Base-by-base conservation (phyloP, 2,888 invertebrate genomes). In the Sussaba pulchella region DNA sequence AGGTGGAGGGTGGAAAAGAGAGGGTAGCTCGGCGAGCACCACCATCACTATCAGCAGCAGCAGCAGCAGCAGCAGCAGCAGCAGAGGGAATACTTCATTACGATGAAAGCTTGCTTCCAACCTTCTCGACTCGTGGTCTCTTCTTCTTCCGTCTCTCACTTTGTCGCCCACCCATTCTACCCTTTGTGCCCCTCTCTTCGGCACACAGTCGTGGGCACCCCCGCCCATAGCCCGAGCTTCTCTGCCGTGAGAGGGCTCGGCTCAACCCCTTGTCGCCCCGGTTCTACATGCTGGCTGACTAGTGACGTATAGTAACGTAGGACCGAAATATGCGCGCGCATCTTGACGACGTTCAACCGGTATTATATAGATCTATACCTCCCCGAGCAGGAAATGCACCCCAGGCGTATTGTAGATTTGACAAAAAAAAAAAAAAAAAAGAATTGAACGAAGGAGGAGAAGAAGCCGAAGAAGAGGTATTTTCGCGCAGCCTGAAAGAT, bases 41-140 rank as follows among this genome's bases (percentile, higher is more conserved):
- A 12, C 17, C 4, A 50, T 12, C 43, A 43, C 39, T 19, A 63
- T 36, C 47, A 66, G 47, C 69, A 73, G 54, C 57, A 54, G 12
- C 31, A 21, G 12, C 61, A 21, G 21, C 8, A 50, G 43, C 12
- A 43, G 50, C 31, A 64, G 39, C 50, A 66, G 47, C 64, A 73
- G 61, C 57, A 54, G 12, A 19, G 59, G 72, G 72, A 80, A 80
- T 80, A 90, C 91, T 91, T 91, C 91, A 91, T 91, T 91, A 91
- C 87, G 90, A 91, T 91, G 90, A 91, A 91, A 91, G 91, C 91
- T 91, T 85, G 69, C 52, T 19, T 63, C 59, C 39, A 72, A 84
- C 79, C 78, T 83, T 83, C 83, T 79, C 82, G 83, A 83, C 77
- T 78, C 75, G 66, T 61, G 45, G 52, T 70, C 79, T 73, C 79